Evolutionary conservation across 2,888 invertebrate species (phyloP), one percentile per base, ranked within the genome.

Genomic region (Eupeodes latifasciatus): DNA sequence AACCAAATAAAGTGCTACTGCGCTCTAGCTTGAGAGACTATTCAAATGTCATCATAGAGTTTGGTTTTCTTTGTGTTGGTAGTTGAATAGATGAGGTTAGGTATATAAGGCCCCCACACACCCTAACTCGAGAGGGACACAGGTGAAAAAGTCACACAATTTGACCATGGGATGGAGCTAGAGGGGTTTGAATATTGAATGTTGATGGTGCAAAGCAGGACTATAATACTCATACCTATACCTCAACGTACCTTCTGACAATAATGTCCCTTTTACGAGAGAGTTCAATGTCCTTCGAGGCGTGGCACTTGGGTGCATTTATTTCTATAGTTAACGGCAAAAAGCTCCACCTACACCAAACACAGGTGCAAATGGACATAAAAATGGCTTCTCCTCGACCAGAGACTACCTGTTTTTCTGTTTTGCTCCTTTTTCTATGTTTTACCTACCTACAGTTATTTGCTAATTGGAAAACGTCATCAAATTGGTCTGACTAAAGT

Each of bases 381-480:
- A 57, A 69, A 62, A 62, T 55, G 51, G 62, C 80, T 80, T 51
- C 53, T 16, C 40, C 49, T 69, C 10, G 11, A 12, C 34, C 49
- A 14, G 69, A 75, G 62, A 74, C 72, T 53, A 69, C 67, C 16
- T 27, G 85, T 67, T 59, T 76, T 53, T 57, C 53, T 49, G 14
- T 71, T 57, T 57, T 57, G 40, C 6, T 9, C 6, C 9, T 53
- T 16, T 62, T 62, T 40, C 0, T 62, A 5, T 61, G 1, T n/a
- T 16, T 9, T 34, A 27, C 40, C 40, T 12, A 27, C 0, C 6
- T 2, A 27, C n/a, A 14, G 27, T 62, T 66, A 62, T 75, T 79
- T 76, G 76, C 76, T 76, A 84, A 87, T 84, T 87, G 87, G 84
- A 77, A 74, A 80, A 84, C 87, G 71, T 80, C 80, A 77, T 67